Base-by-base conservation (phyloP, 2,113 vertebrate species). In the Steatornis caripensis region DNA sequence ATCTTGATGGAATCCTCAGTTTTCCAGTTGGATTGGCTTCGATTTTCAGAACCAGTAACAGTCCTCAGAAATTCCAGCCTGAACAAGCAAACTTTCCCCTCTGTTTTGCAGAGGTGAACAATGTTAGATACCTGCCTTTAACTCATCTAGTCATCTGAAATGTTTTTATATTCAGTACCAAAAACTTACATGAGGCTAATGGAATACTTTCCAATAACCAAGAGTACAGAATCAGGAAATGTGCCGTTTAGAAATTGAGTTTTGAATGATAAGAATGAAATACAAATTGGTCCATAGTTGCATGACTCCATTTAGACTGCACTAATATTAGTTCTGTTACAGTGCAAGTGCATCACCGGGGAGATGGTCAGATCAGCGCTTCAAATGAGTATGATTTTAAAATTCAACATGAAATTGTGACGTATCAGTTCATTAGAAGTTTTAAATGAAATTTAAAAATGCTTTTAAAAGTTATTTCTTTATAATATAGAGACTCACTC, bases 231-330 rank as follows among this genome's bases (percentile, higher is more conserved):
- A 95, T 84, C 69, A 95, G 90, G 71, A 91, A 95, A 78, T 81
- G 75, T 54, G 46, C 90, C 48, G 78, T 89, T 89, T 95, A 45
- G 68, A 90, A 96, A 95, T 27, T 58, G 80, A 95, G 77, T 90
- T 95, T 54, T 70, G 60, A 92, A 19, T 64, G 55, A 86, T 90
- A 84, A 95, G 76, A 84, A 81, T 32, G 71, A 84, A 87, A 87
- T 16, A 89, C 8, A 84, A 89, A 87, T 68, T 68, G 69, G 64
- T 78, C 65, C 13, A 1, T 5, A 69, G 60, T 45, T 92, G 64
- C 60, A 24, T 29, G 64, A 64, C 48, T 92, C 72, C 86, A 87
- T 71, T 87, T 62, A 90, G 92, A 39, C 48, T 69, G 83, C 72
- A 55, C 43, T 92, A 77, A 81, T 68, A 65, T 84, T 71, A 45